Base-by-base conservation (phyloP, 2,113 vertebrate species). In the Oncorhynchus tshawytscha region DNA sequence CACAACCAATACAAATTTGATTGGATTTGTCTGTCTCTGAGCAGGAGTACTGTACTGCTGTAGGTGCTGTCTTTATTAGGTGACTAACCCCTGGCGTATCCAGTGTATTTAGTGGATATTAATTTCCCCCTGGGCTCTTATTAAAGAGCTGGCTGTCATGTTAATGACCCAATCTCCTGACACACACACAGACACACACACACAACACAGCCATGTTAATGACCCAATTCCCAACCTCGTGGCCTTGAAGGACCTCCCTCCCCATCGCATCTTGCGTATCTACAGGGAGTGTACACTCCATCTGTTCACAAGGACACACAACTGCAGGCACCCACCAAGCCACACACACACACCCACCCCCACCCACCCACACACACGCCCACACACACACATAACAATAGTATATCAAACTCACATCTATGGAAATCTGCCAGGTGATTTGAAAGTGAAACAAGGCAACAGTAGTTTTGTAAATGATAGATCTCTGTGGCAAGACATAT, bases 91-190 rank as follows among this genome's bases (percentile, higher is more conserved):
- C 39, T 11, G 39, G 81, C 75, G 79, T 54, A 54, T 54, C 51
- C 78, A 75, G 74, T 81, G 78, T 87, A 84, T 88, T 91, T 89
- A 84, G 88, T 84, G 89, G 81, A 86, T 91, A 92, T 93, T 92
- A 92, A 92, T 90, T 83, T 86, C 80, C 93, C 87, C 92, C 64
- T 34, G 84, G 85, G 92, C 4, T 2, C 82, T 87, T 91, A 93
- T 92, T 93, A 93, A 86, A 82, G 81, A 88, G 77, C 79, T 77
- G 74, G 77, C 80, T 77, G 74, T 82, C 67, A 85, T 71, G 69
- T 89, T 91, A 91, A 92, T 92, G 87, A 91, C 88, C 79, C 80
- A 84, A 90, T 91, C 91, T 90, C 90, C 89, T 51, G 7, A 67
- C 31, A 34, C 31, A 6, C 60, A 68, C 60, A 67, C 66, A 68